phyloP scores from a whole-genome alignment of 2,797 vertebrate species.

The Hemitrygon akajei region DNA sequence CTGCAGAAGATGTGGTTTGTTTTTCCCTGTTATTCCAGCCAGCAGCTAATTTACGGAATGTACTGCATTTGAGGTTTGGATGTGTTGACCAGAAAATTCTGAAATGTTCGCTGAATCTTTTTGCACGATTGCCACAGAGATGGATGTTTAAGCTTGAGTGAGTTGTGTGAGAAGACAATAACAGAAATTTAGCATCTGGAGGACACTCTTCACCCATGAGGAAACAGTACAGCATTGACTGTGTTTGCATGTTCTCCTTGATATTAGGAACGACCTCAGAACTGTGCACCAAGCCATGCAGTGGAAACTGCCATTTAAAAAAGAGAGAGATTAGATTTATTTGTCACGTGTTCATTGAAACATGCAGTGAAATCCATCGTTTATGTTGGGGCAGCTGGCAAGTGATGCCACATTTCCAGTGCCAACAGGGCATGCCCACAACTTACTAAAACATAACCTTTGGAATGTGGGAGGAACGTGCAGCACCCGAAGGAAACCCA shows the following conservation, averaged over 20 bases:
- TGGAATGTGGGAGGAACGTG: too few relatives aligned
- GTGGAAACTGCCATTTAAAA: too few relatives aligned
- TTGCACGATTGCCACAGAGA: neutral
- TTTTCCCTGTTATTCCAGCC: neutral
- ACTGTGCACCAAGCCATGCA: too few relatives aligned
- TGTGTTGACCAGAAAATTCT: conserved; percentile 3
- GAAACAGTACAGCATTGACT: neutral
- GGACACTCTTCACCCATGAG: neutral
- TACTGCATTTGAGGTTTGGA: neutral
- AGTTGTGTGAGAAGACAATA: neutral
- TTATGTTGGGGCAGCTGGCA: too few relatives aligned
- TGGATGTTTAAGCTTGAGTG: neutral
- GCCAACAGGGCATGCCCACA: too few relatives aligned
- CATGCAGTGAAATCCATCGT: too few relatives aligned
- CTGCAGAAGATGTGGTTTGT: conserved; percentile 15
- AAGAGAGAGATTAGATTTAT: too few relatives aligned
- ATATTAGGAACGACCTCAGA: too few relatives aligned
- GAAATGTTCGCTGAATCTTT: neutral
- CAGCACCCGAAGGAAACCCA: too few relatives aligned
- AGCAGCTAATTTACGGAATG: conserved; percentile 9
- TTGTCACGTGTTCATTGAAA: too few relatives aligned
- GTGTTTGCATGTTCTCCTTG: neutral
- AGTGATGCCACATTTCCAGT: too few relatives aligned
- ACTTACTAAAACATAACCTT: too few relatives aligned
- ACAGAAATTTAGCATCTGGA: neutral